A percentile compares a stretch with the other conserved stretches of the same genome.
Evolutionary conservation across 2,113 vertebrate genomes (phyloP).

Genomic region (Pipa parva): DNA sequence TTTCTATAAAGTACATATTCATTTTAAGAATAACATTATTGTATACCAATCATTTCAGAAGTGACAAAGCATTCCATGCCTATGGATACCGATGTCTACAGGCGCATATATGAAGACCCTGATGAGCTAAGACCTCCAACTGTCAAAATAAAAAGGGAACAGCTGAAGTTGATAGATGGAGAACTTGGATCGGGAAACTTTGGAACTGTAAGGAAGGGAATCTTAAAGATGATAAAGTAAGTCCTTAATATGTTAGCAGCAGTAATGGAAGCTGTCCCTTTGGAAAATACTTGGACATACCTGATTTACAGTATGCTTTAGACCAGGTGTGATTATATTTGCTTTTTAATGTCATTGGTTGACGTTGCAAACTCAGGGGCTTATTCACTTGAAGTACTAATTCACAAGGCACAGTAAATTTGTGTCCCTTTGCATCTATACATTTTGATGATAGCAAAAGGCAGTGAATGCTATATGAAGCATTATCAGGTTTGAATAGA

Average conservation of each 20-base stretch:
- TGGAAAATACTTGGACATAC: not conserved
- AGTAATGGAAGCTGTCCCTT: not conserved
- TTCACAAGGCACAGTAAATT: no score
- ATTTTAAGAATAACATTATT: no score
- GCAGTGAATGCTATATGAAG: no score
- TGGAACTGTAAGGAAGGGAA: slow-evolving; percentile 87
- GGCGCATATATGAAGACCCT: slow-evolving; percentile 93
- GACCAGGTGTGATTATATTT: not conserved
- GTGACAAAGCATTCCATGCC: slow-evolving; percentile 70
- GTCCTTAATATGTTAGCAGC: slow-evolving; percentile 39
- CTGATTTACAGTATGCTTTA: not conserved
- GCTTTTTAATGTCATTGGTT: no score
- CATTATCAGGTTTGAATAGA: no score
- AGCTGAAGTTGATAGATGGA: slow-evolving; percentile 80
- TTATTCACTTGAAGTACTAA: no score
- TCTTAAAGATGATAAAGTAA: slow-evolving; percentile 90
- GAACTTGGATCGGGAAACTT: slow-evolving; percentile 97
- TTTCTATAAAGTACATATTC: no score
- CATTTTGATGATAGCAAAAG: no score
- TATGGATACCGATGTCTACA: slow-evolving; percentile 91
- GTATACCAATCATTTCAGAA: not conserved
- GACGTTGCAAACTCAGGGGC: no score
- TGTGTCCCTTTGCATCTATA: no score
- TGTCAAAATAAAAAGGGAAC: slow-evolving; percentile 71
- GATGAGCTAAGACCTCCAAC: slow-evolving; percentile 86